Base-by-base conservation (phyloP, 2,797 vertebrate genomes). In the Hypotaenidia okinawae region DNA sequence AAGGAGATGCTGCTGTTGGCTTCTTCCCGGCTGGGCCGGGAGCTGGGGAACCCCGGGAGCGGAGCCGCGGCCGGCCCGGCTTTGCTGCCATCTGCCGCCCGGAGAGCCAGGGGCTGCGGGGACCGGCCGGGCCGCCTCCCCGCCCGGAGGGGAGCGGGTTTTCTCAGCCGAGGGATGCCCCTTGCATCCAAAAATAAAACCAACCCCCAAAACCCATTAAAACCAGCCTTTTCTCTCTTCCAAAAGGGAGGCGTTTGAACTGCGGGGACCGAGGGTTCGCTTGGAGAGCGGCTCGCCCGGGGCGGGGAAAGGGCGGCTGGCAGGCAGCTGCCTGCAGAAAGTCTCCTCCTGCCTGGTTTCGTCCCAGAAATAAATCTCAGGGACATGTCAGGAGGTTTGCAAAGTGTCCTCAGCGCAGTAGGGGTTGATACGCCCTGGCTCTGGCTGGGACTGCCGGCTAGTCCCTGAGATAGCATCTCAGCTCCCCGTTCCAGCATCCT, bases 31-130 rank as follows among this genome's bases (percentile, higher is more conserved):
- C 14, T 0, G 2, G 9, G 28, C 25, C 5, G 49, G 54, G 37
- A 70, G 19, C 5, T 2, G 52, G 28, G 21, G 22, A 47, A 22
- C 33, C n/a, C 8, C 11, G 3, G n/a, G 69, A 66, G 28, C 8
- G 1, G 10, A 39, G 33, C 17, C 32, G 16, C 64, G 27, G 45
- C 33, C 51, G 11, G 32, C 32, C 76, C 63, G 51, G 73, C 86
- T 97, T 77, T 97, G 92, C 97, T 94, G 96, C 96, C 97, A 95
- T 39, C 97, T 97, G 87, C 86, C 37, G 95, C 77, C 67, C 11
- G 8, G 19, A 15, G 3, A 58, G 67, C 39, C 19, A 11, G 72
- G 41, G 30, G 49, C 4, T 24, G 32, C 2, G 3, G 22, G 43
- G 43, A 19, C 17, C 43, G 43, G 21, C 22, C 47, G 21, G 47